Conservation (phyloP, 2,888 invertebrate genomes). For the Xanthorhoe spadicearia region DNA sequence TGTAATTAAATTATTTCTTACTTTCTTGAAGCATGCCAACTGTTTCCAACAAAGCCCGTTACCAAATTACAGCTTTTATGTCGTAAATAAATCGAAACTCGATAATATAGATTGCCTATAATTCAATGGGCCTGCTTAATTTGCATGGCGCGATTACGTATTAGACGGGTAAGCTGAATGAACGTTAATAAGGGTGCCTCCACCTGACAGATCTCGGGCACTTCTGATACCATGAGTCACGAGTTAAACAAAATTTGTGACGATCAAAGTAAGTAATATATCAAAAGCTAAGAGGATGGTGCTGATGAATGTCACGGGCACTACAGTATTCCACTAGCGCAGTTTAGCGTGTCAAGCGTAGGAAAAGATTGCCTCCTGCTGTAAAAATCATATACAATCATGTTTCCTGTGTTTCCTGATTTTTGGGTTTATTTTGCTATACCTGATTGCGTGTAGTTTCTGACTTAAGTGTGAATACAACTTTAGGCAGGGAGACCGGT, state of each 20-base stretch:
- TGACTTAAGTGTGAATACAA: constrained; percentile 10
- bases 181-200: constrained; percentile 7
- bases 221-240: not conserved
- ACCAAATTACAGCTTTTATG: constrained; percentile 20
- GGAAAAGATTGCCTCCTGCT: no score
- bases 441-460: not conserved
- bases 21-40: constrained; percentile 5
- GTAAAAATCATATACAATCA: no score
- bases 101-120: constrained; percentile 43
- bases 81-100: constrained; percentile 34
- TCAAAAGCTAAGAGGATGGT: no score
- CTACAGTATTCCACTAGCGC: no score
- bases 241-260: not conserved
- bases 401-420: no score
- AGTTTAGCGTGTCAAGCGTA: no score
- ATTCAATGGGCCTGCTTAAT: constrained; percentile 47
- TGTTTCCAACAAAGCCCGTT: constrained; percentile 21
- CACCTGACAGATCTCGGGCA: not conserved
- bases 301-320: no score
- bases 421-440: not conserved
- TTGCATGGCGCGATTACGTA: constrained; percentile 50
- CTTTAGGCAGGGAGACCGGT: constrained; percentile 38
- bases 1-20: constrained; percentile 9
- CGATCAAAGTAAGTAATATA: not conserved
- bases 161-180: constrained; percentile 37